Conservation (phyloP, 2,113 vertebrate species). For the Hemicordylus capensis region DNA sequence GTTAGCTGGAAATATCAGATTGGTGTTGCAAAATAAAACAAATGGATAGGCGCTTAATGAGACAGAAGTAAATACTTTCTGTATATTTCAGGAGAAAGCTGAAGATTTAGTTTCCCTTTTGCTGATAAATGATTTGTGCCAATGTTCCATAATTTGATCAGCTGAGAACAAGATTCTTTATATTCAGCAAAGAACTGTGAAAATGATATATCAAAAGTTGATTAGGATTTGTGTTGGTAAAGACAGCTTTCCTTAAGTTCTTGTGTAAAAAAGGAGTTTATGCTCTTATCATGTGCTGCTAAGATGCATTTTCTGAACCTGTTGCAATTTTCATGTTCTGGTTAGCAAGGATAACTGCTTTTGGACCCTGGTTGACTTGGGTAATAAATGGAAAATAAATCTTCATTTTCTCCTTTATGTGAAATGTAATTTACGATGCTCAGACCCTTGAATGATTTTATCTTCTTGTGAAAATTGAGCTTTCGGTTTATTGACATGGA, state of each 20-base stretch:
- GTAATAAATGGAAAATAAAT: constrained; percentile 79
- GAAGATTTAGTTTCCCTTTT: constrained; percentile 81
- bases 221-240: constrained; percentile 58
- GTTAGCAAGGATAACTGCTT: constrained; percentile 71
- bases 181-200: constrained; percentile 73
- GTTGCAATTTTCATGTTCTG: constrained; percentile 69
- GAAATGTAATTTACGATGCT: constrained; percentile 62
- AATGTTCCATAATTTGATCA: constrained; percentile 64
- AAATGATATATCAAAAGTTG: constrained; percentile 68
- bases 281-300: constrained; percentile 78
- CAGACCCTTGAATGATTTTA: constrained; percentile 74
- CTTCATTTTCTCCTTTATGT: constrained; percentile 81
- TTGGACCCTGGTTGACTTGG: constrained; percentile 62
- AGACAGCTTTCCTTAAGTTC: constrained; percentile 33
- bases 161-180: constrained; percentile 38
- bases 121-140: constrained; percentile 71
- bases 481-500: constrained; percentile 82
- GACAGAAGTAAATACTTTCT: constrained; percentile 76
- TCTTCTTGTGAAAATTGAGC: constrained; percentile 65
- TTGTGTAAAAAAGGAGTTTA: constrained; percentile 69
- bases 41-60: constrained; percentile 77
- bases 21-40: constrained; percentile 82
- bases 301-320: constrained; percentile 73
- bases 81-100: constrained; percentile 79
- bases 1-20: constrained; percentile 72